These are phyloP conservation scores for Gryon sp. DNA, from an alignment of 1,140 invertebrate genomes.

Conservation along the genomic window DNA sequence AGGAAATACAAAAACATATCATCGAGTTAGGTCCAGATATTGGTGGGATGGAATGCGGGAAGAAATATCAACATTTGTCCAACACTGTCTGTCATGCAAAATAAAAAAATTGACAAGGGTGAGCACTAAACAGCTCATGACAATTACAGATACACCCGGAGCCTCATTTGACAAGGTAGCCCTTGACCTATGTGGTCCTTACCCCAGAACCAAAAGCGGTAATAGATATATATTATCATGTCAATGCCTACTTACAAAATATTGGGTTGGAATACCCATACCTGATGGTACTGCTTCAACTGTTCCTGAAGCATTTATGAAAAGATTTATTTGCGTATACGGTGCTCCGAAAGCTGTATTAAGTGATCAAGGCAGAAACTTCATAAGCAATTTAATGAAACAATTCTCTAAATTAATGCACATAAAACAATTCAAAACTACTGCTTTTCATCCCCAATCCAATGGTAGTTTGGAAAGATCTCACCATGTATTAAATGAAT, in stretches of 20 bases:
- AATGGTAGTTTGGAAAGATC: constrained; percentile 63
- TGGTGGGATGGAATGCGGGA: background rate
- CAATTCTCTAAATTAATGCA: constrained; percentile 33
- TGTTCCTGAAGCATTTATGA: background rate
- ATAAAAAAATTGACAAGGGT: background rate
- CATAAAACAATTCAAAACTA: constrained; percentile 59
- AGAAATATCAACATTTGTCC: background rate
- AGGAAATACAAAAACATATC: no score
- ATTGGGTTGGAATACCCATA: background rate
- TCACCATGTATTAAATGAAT: constrained; percentile 54
- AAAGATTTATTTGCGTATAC: background rate
- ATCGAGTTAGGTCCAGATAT: no score
- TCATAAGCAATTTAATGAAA: background rate
- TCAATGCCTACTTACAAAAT: background rate
- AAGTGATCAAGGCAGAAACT: background rate
- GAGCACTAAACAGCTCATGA: background rate
- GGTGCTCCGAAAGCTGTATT: background rate
- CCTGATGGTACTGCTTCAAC: background rate
- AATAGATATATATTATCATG: background rate
- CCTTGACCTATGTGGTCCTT: background rate
- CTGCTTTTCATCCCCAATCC: constrained; percentile 57
- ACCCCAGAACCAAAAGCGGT: background rate
- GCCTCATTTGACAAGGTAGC: background rate
- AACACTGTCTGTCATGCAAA: background rate
- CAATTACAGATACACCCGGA: background rate